A percentile compares a stretch with the other conserved stretches of the same genome.
Conservation (phyloP, 2,113 vertebrate genomes). For the Aix galericulata region DNA sequence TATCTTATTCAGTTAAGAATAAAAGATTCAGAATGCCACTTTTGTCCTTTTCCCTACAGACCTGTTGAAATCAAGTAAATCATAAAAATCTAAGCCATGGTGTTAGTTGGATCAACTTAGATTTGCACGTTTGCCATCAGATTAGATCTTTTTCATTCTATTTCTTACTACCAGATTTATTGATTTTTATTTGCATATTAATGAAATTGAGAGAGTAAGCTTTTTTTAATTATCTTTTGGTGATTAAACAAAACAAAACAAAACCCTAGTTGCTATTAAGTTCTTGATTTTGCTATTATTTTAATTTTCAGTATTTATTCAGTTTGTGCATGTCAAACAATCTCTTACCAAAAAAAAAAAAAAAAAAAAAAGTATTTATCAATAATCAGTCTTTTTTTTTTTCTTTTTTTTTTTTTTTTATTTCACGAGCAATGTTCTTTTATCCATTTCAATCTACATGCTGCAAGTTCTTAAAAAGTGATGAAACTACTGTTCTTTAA, state of each 20-base stretch:
- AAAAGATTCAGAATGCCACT: neutral
- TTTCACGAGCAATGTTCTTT: neutral
- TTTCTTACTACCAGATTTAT: slow-evolving; percentile 26
- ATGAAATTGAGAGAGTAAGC: slow-evolving; percentile 5
- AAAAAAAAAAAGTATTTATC: neutral
- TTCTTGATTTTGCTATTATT: neutral
- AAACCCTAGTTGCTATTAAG: slow-evolving; percentile 2
- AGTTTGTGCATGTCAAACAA: neutral
- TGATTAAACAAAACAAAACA: neutral
- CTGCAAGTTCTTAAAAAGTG: neutral
- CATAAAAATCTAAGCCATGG: neutral
- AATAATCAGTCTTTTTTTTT: neutral
- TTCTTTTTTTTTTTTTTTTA: neutral
- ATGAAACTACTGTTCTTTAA: neutral
- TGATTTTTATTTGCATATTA: slow-evolving; percentile 65
- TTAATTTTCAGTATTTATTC: neutral
- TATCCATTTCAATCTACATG: neutral
- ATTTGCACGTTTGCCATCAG: neutral
- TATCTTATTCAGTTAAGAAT: neutral
- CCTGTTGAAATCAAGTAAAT: neutral
- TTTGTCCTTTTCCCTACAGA: neutral
- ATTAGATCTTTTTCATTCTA: slow-evolving; percentile 4
- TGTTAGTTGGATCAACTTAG: neutral
- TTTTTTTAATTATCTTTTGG: slow-evolving; percentile 57
- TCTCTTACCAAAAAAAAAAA: neutral